Base-by-base conservation (phyloP, 2,888 invertebrate species). In the Drosophila incognita region DNA sequence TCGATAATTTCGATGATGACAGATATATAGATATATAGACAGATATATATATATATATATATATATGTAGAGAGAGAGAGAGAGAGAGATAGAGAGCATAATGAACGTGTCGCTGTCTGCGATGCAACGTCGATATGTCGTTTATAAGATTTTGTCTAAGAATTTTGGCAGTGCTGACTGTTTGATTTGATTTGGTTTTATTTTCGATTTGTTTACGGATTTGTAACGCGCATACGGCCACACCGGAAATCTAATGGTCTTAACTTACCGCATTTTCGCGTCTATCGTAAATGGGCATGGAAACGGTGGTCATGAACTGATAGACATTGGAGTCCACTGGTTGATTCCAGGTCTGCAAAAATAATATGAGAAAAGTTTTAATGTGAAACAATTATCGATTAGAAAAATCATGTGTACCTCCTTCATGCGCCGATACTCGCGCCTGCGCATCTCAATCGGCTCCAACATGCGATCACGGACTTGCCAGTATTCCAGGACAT, bases 201-300 rank as follows among this genome's bases (percentile, higher is more conserved):
- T 62, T 56, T 38, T 54, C 52, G 33, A 62, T 52, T 27, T 61
- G 31, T 21, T 58, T 15, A 57, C 49, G 51, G 48, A 61, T 70
- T 52, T 42, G 52, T 57, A 11, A 33, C 33, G 52, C 49, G 42
- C 61, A 58, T 57, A 29, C 56, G 60, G 46, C 40, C 72, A 62
- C 56, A 40, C 15, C 2, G 10, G 31, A 21, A 10, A 31, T 38
- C 33, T 59, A 0, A 6, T 42, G 31, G 27, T 36, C 46, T 65
- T 38, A 38, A 90, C 96, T 95, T 94, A 97, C 97, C 95, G 96
- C 96, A 93, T 96, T 96, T 82, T 96, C 96, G 54, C 97, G 96
- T 82, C 96, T 95, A 94, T 98, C 98, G 92, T 97, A 98, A 42
- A 98, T 98, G 10, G 98, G 98, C 94, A 97, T 96, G 66, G 98